phyloP scores from a whole-genome alignment of 2,797 vertebrate species.

The Pseudochirops cupreus region DNA sequence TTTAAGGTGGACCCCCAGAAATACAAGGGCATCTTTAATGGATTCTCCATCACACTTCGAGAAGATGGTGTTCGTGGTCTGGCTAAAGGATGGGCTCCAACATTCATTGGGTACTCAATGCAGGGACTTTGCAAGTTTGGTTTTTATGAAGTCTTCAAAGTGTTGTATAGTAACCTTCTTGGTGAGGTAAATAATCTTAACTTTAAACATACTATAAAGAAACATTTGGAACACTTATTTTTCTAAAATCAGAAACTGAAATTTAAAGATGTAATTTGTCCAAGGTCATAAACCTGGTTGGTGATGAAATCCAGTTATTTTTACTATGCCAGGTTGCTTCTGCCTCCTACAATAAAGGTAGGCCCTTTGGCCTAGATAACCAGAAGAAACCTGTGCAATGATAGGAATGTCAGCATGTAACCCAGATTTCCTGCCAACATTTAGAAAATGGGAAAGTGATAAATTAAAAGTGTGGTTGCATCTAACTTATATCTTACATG shows the following conservation, averaged over 20 bases:
- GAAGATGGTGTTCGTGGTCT: constrained; percentile 95
- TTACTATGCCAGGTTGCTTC: background rate
- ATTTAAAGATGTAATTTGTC: background rate
- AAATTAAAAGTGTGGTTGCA: background rate
- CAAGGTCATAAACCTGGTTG: background rate
- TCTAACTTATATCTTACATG: background rate
- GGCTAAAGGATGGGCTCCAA: constrained; percentile 98
- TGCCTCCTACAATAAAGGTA: background rate
- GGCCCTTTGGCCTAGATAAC: background rate
- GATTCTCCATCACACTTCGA: constrained; percentile 92
- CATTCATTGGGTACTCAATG: constrained; percentile 97
- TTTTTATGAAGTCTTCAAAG: constrained; percentile 98
- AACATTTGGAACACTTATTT: background rate
- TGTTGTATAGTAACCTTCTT: constrained; percentile 93
- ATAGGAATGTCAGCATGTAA: background rate
- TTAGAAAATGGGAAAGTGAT: background rate
- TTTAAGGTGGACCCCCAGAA: constrained; percentile 94
- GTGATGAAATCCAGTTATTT: background rate
- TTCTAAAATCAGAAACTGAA: background rate
- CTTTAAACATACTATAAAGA: background rate
- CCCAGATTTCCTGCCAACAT: background rate
- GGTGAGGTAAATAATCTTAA: constrained; percentile 91
- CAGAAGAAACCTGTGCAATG: background rate
- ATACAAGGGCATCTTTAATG: constrained; percentile 96
- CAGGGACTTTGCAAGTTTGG: constrained; percentile 99